These are phyloP conservation scores for Leptestheria dahalacensis DNA, from an alignment of 1,140 invertebrate species.

Conservation along the genomic window DNA sequence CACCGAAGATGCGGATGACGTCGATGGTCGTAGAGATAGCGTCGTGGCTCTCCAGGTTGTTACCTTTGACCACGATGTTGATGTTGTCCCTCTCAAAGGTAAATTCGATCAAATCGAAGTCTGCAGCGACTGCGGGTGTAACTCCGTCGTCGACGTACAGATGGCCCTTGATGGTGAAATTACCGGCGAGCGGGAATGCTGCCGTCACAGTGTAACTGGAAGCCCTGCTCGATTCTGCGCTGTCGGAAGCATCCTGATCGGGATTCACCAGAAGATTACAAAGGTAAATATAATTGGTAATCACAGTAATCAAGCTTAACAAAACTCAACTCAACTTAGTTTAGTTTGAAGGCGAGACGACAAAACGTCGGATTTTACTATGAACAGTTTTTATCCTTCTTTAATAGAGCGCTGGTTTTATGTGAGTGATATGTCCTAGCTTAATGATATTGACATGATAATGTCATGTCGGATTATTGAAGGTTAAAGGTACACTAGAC, in stretches of 20 bases:
- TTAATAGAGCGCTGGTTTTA: too few species aligned
- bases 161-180: not conserved
- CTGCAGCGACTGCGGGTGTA: not conserved
- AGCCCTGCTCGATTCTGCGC: conserved; percentile 1
- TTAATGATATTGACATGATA: too few species aligned
- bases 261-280: too few species aligned
- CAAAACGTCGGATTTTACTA: too few species aligned
- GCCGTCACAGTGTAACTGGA: conserved; percentile 7
- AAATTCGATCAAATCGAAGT: conserved; percentile 12
- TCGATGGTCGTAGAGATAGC: conserved; percentile 3
- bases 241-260: not conserved
- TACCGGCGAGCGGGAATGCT: not conserved
- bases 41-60: not conserved
- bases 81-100: not conserved
- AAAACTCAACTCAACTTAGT: too few species aligned
- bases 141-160: conserved; percentile 14
- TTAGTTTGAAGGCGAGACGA: too few species aligned
- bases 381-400: too few species aligned
- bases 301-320: too few species aligned
- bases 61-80: not conserved
- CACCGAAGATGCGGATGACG: conserved; percentile 3
- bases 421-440: too few species aligned
- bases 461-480: too few species aligned
- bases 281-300: too few species aligned
- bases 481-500: too few species aligned